A percentile compares a stretch with the other conserved stretches of the same genome.
These are phyloP conservation scores for Motacilla tschutschensis DNA, from an alignment of 2,113 vertebrate species.

Conservation along the genomic window DNA sequence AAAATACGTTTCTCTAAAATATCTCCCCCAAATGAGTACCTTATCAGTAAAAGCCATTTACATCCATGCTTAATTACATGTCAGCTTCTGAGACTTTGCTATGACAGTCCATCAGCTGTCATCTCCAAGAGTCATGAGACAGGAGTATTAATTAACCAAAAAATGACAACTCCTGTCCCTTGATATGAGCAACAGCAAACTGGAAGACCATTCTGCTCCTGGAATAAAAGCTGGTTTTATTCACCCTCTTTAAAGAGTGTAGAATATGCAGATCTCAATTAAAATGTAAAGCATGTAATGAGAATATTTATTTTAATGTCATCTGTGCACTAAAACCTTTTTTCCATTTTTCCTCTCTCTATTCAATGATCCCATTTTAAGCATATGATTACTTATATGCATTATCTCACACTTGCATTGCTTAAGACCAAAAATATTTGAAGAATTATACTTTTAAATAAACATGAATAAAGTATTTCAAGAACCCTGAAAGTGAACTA, in stretches of 20 bases:
- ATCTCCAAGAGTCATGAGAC: not conserved
- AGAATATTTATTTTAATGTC: slow-evolving; percentile 3
- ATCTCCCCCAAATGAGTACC: not conserved
- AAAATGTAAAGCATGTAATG: not conserved
- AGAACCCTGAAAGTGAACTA: not conserved
- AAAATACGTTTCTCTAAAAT: not conserved
- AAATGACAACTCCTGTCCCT: slow-evolving; percentile 9
- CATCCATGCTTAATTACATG: not conserved
- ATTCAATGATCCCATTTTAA: not conserved
- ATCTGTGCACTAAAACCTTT: not conserved
- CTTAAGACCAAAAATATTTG: not conserved
- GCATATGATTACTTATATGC: not conserved
- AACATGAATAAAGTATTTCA: not conserved
- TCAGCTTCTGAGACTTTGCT: slow-evolving; percentile 23
- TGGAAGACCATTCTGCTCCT: not conserved
- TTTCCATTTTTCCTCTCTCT: not conserved
- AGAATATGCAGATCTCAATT: not conserved
- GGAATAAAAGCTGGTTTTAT: not conserved
- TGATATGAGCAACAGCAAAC: not conserved
- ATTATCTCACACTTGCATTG: not conserved
- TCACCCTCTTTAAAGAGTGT: not conserved
- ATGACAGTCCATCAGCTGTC: slow-evolving; percentile 27
- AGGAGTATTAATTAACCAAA: slow-evolving; percentile 8
- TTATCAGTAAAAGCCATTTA: not conserved
- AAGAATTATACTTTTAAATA: not conserved